These are phyloP conservation scores for Phaetusa simplex DNA, from an alignment of 2,113 vertebrate species.

Conservation along the genomic window DNA sequence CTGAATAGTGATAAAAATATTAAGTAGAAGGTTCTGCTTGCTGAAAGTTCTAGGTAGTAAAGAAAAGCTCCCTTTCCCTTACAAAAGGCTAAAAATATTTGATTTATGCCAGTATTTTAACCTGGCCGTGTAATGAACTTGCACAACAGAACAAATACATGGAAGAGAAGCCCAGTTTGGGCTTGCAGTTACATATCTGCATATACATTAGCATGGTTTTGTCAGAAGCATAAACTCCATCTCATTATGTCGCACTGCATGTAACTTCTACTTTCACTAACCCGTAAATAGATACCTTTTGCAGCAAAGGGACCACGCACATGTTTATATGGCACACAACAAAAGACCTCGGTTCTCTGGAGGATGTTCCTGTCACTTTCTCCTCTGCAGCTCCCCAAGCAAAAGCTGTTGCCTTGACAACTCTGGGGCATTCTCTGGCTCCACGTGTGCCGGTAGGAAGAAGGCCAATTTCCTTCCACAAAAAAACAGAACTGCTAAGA, in stretches of 20 bases:
- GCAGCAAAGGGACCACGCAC: neutral
- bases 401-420: slow-evolving; percentile 78
- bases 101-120: neutral
- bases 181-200: neutral
- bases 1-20: neutral
- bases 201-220: neutral
- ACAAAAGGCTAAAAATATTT: neutral
- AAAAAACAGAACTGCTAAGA: neutral
- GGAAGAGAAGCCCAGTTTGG: neutral
- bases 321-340: neutral
- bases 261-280: neutral
- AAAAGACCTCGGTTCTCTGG: slow-evolving; percentile 43
- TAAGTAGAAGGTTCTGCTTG: neutral
- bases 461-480: slow-evolving; percentile 58
- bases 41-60: neutral
- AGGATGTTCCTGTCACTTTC: slow-evolving; percentile 46
- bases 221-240: neutral
- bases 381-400: slow-evolving; percentile 57
- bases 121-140: neutral
- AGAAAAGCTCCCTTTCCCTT: neutral
- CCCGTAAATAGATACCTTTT: neutral
- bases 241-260: neutral
- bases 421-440: slow-evolving; percentile 62
- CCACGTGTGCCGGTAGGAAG: slow-evolving; percentile 27
- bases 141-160: neutral